Evolutionary conservation across 2,888 invertebrate genomes (phyloP), one percentile per base, ranked within the genome.

Genomic region (Chloromyia formosa): DNA sequence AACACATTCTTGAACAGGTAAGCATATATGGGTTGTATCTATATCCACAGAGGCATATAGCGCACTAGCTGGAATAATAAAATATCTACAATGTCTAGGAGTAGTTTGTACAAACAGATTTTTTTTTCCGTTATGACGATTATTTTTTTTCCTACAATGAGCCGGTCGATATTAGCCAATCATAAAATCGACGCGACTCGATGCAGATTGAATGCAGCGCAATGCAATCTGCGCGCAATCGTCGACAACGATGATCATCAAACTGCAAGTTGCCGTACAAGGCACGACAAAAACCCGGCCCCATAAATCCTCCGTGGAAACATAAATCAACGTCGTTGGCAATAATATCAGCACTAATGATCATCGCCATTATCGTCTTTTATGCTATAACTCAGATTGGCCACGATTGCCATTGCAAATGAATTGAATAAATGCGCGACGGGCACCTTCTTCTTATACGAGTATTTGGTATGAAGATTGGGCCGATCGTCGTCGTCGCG

Each of bases 291-390:
- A n/a, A 73, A 45, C 61, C 22, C 23, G 61, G 40, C 18, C 61
- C 22, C 49, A 73, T 73, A 73, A 73, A 73, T 73, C 42, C 5
- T 61, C 42, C 10, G 16, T 61, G 73, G 60, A 60, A 73, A 60
- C 73, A 62, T 73, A 73, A 73, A 73, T 73, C 73, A 73, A 62
- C 45, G 73, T 54, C 64, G 64, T 49, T 73, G 62, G 61, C 54
- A 62, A 62, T 62, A 73, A 62, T 73, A 73, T 73, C 73, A 62
- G 73, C 64, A 61, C 62, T 73, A 61, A 73, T 49, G 61, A 73
- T 73, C 73, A 49, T 73, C 73, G 45, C 56, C 71, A 71, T 71
- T 54, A 69, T 69, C 69, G 4, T 69, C 69, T 49, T 66, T 66
- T 35, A 66, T 66, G 66, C 66, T 35, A 45, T 66, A 66, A 49